Conservation (phyloP, 30 jellyfish, hydroid and myxozoan species). For the Phacellophora camtschatica region DNA sequence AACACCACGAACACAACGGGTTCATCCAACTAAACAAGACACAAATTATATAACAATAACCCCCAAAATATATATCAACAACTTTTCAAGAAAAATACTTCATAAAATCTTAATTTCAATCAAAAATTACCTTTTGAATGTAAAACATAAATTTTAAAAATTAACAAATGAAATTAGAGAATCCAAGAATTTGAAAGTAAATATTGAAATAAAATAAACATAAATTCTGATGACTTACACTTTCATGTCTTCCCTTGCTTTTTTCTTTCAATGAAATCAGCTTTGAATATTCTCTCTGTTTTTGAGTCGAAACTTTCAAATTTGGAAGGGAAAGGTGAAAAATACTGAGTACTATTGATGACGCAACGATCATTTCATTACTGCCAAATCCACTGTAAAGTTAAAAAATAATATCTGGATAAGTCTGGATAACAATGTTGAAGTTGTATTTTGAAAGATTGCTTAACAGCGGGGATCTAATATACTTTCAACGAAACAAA, state of each 20-base stretch:
- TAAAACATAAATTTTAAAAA: neutral
- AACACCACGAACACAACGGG: too few relatives aligned
- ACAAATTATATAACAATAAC: too few relatives aligned
- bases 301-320: slow-evolving; percentile 53
- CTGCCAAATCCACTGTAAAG: slow-evolving; percentile 34
- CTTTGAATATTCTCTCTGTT: neutral
- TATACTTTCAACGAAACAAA: too few relatives aligned
- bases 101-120: too few relatives aligned
- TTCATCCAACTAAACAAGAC: too few relatives aligned
- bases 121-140: too few relatives aligned
- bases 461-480: too few relatives aligned
- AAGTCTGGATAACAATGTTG: too few relatives aligned
- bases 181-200: neutral
- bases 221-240: neutral
- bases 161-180: neutral
- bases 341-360: slow-evolving; percentile 58
- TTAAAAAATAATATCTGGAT: neutral
- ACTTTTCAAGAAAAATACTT: too few relatives aligned
- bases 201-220: neutral
- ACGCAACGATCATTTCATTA: slow-evolving; percentile 44
- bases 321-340: slow-evolving; percentile 83
- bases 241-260: neutral
- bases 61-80: too few relatives aligned
- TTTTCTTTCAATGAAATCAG: neutral
- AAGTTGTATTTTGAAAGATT: neutral